These are phyloP conservation scores for Siphamia tubifer DNA, from an alignment of 2,113 vertebrate species.

Conservation along the genomic window DNA sequence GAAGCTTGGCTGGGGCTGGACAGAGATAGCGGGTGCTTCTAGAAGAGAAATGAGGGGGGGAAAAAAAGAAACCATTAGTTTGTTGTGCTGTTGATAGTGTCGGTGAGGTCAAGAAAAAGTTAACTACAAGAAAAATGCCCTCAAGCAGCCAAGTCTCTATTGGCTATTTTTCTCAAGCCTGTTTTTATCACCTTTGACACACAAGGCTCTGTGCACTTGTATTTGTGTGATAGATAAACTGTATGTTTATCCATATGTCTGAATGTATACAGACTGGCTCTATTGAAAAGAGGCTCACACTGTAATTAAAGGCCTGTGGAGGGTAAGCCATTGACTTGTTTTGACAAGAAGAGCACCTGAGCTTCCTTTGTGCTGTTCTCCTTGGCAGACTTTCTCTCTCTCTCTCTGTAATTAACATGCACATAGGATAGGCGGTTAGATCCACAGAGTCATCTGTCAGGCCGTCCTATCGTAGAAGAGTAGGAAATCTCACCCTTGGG, in stretches of 20 bases:
- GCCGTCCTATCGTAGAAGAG: constrained; percentile 43
- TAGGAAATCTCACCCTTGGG: constrained; percentile 59
- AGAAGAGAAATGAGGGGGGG: background rate
- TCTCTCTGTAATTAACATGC: constrained; percentile 62
- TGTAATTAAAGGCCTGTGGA: constrained; percentile 15
- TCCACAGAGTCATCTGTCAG: constrained; percentile 55
- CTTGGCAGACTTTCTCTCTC: background rate
- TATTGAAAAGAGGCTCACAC: background rate
- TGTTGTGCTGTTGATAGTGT: constrained; percentile 1
- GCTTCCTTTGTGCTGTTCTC: constrained; percentile 52
- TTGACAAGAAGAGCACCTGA: constrained; percentile 56
- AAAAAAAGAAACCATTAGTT: constrained; percentile 41
- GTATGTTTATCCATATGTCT: background rate
- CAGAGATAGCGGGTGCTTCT: background rate
- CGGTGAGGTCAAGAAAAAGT: constrained; percentile 46
- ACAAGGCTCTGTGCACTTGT: background rate
- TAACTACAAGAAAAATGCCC: constrained; percentile 23
- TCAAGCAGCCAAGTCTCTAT: background rate
- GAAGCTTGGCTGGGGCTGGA: constrained; percentile 22
- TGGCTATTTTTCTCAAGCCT: background rate
- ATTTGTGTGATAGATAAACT: background rate
- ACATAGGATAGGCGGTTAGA: constrained; percentile 56
- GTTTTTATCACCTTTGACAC: background rate
- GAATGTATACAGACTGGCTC: background rate
- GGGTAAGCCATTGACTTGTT: constrained; percentile 40